phyloP scores from a whole-genome alignment of 2,797 vertebrate genomes.

The Micromesistius poutassou region DNA sequence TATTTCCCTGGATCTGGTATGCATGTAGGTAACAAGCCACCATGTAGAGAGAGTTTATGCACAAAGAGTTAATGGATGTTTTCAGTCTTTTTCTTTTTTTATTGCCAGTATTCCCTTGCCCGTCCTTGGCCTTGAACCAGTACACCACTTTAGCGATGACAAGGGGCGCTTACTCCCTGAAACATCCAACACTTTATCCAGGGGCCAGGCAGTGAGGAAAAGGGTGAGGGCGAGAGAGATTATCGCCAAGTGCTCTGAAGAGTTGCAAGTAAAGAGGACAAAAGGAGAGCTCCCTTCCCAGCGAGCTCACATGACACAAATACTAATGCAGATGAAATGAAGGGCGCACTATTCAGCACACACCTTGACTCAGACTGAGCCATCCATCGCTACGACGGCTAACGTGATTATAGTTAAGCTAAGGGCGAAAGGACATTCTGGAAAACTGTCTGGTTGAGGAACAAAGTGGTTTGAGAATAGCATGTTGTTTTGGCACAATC shows the following conservation, averaged over 20 bases:
- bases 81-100: conserved; percentile 44
- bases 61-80: conserved; percentile 56
- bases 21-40: conserved; percentile 15
- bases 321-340: conserved; percentile 40
- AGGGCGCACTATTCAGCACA: conserved; percentile 36
- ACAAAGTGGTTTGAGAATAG: neutral
- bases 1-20: neutral
- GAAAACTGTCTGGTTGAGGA: neutral
- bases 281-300: conserved; percentile 39
- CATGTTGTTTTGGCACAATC: neutral
- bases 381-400: neutral
- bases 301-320: conserved; percentile 33
- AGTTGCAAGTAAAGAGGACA: conserved; percentile 48
- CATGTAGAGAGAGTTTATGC: conserved; percentile 62
- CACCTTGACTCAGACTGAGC: conserved; percentile 31
- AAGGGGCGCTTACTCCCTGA: conserved; percentile 19
- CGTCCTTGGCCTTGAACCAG: conserved; percentile 44
- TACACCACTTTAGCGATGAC: conserved; percentile 16
- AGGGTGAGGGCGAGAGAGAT: conserved; percentile 25
- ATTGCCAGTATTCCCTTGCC: conserved; percentile 52
- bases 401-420: conserved; percentile 41
- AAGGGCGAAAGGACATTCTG: conserved; percentile 32
- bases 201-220: conserved; percentile 30
- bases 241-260: conserved; percentile 55
- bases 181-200: conserved; percentile 40